These are phyloP conservation scores for Galago senegalensis DNA, from an alignment of 2,797 vertebrate genomes.

Conservation along the genomic window DNA sequence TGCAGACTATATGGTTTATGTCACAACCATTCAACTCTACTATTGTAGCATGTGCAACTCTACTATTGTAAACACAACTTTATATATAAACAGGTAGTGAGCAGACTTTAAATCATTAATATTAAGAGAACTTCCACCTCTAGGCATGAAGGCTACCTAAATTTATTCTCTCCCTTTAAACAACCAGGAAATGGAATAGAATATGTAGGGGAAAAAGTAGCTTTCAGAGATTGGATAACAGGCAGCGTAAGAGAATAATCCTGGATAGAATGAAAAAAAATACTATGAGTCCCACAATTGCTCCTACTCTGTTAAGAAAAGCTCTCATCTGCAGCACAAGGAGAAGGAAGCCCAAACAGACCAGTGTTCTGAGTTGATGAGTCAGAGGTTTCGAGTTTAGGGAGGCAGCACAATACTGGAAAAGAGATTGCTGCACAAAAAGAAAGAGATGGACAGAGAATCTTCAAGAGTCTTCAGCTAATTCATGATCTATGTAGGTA, in stretches of 20 bases:
- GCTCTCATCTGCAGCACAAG: not conserved
- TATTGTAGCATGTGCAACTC: not conserved
- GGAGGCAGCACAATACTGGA: not conserved
- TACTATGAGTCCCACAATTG: not conserved
- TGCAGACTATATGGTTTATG: not conserved
- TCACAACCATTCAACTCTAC: not conserved
- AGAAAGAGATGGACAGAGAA: not conserved
- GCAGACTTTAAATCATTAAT: slow-evolving; percentile 24
- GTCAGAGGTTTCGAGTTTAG: not conserved
- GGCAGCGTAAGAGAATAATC: not conserved
- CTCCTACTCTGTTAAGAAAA: not conserved
- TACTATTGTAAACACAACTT: too few species aligned
- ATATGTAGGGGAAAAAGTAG: not conserved
- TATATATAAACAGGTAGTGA: not conserved
- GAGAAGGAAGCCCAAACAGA: not conserved
- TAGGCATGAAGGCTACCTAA: not conserved
- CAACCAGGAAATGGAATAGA: not conserved
- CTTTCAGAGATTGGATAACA: not conserved
- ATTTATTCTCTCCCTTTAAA: not conserved
- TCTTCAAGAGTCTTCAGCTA: not conserved
- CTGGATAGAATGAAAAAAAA: not conserved
- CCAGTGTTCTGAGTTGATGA: not conserved
- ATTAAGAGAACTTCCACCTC: slow-evolving; percentile 24
- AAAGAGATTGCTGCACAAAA: not conserved
- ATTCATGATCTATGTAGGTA: not conserved